These are phyloP conservation scores for Loxodonta africana DNA, from an alignment of 2,113 vertebrate genomes.

Conservation along the genomic window DNA sequence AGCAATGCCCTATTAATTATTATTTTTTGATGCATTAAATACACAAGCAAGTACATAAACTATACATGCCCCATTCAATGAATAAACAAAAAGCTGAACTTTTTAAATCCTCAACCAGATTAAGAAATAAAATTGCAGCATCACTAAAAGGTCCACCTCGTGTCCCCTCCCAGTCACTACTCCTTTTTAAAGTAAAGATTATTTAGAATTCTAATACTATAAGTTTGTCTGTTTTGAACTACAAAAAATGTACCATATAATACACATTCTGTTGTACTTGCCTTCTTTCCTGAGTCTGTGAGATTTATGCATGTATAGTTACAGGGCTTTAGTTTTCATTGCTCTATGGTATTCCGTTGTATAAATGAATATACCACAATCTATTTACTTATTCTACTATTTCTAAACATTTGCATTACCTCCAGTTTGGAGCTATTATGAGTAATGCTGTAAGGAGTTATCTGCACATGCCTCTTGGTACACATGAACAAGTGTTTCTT, in stretches of 20 bases:
- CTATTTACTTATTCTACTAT: slow-evolving; percentile 21
- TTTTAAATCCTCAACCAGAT: not conserved
- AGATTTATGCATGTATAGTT: not conserved
- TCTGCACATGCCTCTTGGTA: not conserved
- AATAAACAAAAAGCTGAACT: not conserved
- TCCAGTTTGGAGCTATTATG: not conserved
- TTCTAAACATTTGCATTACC: not conserved
- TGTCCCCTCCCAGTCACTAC: not conserved
- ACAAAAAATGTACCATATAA: not conserved
- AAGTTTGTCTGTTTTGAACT: not conserved
- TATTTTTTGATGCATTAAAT: not conserved
- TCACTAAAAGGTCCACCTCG: not conserved
- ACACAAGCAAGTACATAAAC: not conserved
- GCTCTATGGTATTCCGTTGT: too few relatives aligned
- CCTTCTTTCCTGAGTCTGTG: not conserved
- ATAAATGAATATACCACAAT: not conserved
- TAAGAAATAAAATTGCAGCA: not conserved
- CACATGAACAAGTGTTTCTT: not conserved
- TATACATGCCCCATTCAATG: not conserved
- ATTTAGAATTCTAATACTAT: not conserved
- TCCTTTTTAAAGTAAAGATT: not conserved
- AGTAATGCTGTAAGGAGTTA: not conserved
- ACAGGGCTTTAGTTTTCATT: not conserved
- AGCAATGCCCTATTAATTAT: not conserved
- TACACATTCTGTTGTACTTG: not conserved